Evolutionary conservation across 1,140 invertebrate species (phyloP).

Genomic region (Brachionus rubens): DNA sequence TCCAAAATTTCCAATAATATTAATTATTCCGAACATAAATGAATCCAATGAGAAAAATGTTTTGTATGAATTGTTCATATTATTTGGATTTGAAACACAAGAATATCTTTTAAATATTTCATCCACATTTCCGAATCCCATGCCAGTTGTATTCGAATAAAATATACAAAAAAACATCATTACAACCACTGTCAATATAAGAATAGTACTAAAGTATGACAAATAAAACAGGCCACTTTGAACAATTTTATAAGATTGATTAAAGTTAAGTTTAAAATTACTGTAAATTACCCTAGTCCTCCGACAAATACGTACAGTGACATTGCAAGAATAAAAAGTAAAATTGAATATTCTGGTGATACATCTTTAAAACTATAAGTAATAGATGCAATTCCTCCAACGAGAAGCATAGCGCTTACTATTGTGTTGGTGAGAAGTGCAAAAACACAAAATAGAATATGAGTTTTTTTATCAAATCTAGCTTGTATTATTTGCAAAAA

Average conservation of each 20-base stretch:
- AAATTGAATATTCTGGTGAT: constrained; percentile 36
- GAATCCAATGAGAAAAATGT: constrained; percentile 56
- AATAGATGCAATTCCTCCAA: constrained; percentile 32
- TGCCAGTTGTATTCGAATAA: constrained; percentile 32
- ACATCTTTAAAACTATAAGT: constrained; percentile 1
- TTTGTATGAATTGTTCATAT: constrained; percentile 53
- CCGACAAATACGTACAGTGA: constrained; percentile 33
- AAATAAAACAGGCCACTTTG: constrained; percentile 50
- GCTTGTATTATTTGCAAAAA: constrained; percentile 59
- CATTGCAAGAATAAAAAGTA: constrained; percentile 31
- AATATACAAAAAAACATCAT: constrained; percentile 49
- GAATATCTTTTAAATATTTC: not conserved
- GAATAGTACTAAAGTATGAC: constrained; percentile 50
- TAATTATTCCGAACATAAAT: constrained; percentile 59
- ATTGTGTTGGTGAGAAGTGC: constrained; percentile 59
- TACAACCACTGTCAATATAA: constrained; percentile 49
- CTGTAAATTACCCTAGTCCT: constrained; percentile 9
- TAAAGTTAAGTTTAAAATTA: not conserved
- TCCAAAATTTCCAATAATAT: constrained; percentile 59
- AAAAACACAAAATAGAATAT: constrained; percentile 57
- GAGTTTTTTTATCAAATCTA: constrained; percentile 57
- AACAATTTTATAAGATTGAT: not conserved
- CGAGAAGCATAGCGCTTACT: constrained; percentile 51
- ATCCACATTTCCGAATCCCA: not conserved
- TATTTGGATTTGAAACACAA: constrained; percentile 47